phyloP scores from a whole-genome alignment of 2,113 vertebrate genomes.

The Cairina moschata region DNA sequence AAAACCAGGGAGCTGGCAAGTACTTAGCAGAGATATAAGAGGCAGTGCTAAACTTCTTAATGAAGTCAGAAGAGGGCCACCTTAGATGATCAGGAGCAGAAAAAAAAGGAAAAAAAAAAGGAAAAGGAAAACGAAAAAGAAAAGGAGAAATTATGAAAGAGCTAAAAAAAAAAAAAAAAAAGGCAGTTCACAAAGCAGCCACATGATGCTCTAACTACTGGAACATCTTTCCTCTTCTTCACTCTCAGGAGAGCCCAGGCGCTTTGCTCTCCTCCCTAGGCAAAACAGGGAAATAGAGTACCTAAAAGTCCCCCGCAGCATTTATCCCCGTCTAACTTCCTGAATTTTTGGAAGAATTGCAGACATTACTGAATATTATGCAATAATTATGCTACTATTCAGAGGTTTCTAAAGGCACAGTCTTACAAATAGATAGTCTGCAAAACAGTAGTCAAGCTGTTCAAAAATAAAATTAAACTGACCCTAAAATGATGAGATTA shows the following conservation, averaged over 20 bases:
- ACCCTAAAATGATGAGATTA: neutral
- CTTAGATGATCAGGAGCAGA: neutral
- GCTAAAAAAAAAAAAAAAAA: neutral
- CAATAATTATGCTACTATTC: neutral
- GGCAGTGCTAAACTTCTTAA: neutral
- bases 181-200: neutral
- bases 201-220: neutral
- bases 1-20: neutral
- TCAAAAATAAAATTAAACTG: neutral
- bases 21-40: neutral
- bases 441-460: neutral
- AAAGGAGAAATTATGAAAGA: neutral
- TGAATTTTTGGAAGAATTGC: neutral
- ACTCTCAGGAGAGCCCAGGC: neutral
- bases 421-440: neutral
- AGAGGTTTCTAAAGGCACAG: neutral
- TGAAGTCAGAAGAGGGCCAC: neutral
- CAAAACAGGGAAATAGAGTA: neutral
- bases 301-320: neutral
- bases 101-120: too few relatives aligned
- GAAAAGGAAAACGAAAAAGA: neutral
- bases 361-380: fast-evolving
- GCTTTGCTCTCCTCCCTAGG: neutral
- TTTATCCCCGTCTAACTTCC: neutral
- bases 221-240: neutral